These are phyloP conservation scores for Tupiocoris notatus DNA, from an alignment of 2,888 invertebrate species.

Conservation along the genomic window DNA sequence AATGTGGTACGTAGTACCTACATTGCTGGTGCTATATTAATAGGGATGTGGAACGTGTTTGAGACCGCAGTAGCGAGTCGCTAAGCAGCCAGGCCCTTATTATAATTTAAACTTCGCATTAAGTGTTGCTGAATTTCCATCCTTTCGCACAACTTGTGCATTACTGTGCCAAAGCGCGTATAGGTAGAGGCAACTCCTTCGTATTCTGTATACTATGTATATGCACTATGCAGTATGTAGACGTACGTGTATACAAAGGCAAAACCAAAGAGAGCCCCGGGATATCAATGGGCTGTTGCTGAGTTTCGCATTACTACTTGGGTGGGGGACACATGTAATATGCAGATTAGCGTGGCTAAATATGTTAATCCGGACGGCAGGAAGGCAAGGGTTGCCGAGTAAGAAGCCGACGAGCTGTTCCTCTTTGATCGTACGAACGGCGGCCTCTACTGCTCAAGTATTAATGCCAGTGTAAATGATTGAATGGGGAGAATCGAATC, in stretches of 20 bases:
- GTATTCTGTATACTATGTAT: background rate
- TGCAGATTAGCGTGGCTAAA: constrained; percentile 37
- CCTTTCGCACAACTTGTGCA: constrained; percentile 8
- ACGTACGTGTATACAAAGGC: background rate
- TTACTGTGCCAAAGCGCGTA: constrained; percentile 4
- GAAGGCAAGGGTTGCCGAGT: constrained; percentile 3
- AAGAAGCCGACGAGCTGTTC: constrained; percentile 23
- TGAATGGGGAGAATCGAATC: background rate
- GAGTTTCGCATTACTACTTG: constrained; percentile 30
- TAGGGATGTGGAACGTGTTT: background rate
- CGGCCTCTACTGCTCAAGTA: background rate
- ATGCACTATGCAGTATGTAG: background rate
- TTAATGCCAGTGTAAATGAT: background rate
- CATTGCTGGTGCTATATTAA: background rate
- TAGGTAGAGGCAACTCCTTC: too few species aligned
- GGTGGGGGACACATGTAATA: constrained; percentile 36
- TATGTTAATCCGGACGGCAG: constrained; percentile 22
- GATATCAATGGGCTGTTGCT: constrained; percentile 13
- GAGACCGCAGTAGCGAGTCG: background rate
- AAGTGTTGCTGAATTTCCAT: constrained; percentile 24
- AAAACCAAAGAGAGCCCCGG: background rate
- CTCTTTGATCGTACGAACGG: constrained; percentile 29
- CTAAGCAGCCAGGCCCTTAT: constrained; percentile 11
- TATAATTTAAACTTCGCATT: constrained; percentile 38
- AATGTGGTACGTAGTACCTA: too few species aligned